These are phyloP conservation scores for Steatocranus sp. DNA, from an alignment of 2,797 vertebrate species.

Conservation along the genomic window DNA sequence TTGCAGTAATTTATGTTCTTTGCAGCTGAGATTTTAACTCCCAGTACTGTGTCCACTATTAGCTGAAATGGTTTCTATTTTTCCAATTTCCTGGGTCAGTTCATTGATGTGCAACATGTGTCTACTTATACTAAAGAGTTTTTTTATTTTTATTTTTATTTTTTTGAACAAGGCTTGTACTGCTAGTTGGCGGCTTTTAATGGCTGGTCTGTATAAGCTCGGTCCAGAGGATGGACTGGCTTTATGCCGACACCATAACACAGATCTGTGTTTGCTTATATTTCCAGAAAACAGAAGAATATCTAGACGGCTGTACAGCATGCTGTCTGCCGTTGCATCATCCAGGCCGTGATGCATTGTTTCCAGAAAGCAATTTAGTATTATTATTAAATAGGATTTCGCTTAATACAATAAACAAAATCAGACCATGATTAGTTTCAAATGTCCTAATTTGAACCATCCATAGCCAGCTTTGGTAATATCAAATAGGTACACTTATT, in stretches of 20 bases:
- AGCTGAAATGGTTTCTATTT: neutral
- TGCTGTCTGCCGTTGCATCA: neutral
- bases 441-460: slow-evolving; percentile 16
- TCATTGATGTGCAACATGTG: neutral
- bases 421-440: slow-evolving; percentile 9
- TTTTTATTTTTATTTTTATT: too few relatives aligned
- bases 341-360: neutral
- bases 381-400: slow-evolving; percentile 27
- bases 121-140: neutral
- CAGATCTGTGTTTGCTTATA: slow-evolving; percentile 8
- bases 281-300: slow-evolving; percentile 2
- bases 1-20: neutral
- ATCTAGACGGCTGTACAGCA: neutral
- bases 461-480: neutral
- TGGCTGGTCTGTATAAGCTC: neutral
- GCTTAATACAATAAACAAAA: slow-evolving; percentile 36
- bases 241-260: neutral
- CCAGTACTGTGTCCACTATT: neutral
- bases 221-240: neutral
- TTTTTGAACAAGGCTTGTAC: neutral
- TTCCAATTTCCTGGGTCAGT: neutral
- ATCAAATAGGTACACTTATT: neutral
- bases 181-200: neutral
- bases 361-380: slow-evolving; percentile 33
- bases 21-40: neutral